Percentiles rank a stretch among this genome's conserved stretches.
These are phyloP conservation scores for Diuraphis noxia DNA, from an alignment of 1,140 invertebrate species.

Conservation along the genomic window DNA sequence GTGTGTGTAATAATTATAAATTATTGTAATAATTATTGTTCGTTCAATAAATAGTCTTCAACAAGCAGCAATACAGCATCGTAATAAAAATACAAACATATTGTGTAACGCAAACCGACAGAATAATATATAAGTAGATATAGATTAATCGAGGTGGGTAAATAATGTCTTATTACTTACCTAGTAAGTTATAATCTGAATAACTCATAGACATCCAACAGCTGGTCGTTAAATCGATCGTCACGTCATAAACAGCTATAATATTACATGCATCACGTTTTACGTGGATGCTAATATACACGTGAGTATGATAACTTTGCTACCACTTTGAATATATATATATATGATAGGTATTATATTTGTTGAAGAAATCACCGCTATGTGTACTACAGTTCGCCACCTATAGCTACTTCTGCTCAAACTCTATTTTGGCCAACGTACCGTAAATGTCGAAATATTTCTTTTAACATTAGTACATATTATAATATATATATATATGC, in stretches of 20 bases:
- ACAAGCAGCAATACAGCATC: too few relatives aligned
- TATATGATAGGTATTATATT: background rate
- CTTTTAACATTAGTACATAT: conserved; percentile 10
- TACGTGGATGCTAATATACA: background rate
- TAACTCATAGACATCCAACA: background rate
- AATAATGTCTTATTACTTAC: background rate
- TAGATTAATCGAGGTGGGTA: background rate
- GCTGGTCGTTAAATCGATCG: background rate
- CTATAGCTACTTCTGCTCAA: background rate
- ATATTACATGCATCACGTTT: background rate
- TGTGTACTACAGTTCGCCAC: background rate
- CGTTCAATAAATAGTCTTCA: too few relatives aligned
- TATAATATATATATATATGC: background rate
- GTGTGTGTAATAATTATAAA: too few relatives aligned
- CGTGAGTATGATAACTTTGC: background rate
- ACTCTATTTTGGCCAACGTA: background rate
- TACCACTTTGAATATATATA: background rate
- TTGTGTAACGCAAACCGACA: background rate
- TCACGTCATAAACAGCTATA: background rate
- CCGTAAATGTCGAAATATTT: background rate
- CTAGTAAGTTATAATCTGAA: background rate
- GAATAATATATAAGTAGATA: background rate
- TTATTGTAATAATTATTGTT: too few relatives aligned
- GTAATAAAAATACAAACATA: too few relatives aligned
- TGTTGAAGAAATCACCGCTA: background rate